phyloP scores from a whole-genome alignment of 2,888 invertebrate genomes.

The Chesias legatella region DNA sequence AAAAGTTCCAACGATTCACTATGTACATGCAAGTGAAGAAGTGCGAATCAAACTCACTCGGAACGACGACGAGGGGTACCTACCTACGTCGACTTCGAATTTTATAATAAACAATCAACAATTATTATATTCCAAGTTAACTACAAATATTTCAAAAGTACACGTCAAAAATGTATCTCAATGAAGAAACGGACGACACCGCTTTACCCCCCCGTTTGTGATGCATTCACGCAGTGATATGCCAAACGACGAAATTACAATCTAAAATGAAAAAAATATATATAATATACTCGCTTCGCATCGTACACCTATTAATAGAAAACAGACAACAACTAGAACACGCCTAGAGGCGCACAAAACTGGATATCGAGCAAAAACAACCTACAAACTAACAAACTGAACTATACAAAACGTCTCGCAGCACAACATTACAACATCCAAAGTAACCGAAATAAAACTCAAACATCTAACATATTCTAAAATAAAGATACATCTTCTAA shows the following conservation, averaged over 20 bases:
- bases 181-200: conserved; percentile 16
- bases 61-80: conserved; percentile 35
- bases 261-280: conserved; percentile 27
- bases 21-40: conserved; percentile 64
- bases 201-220: conserved; percentile 55
- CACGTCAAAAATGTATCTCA: conserved; percentile 24
- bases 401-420: conserved; percentile 51
- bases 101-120: conserved; percentile 29
- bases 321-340: conserved; percentile 61
- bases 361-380: conserved; percentile 50
- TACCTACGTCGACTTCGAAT: conserved; percentile 29
- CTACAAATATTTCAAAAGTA: conserved; percentile 31
- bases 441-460: conserved; percentile 59
- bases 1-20: conserved; percentile 39
- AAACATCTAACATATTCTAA: conserved; percentile 40
- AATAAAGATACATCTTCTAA: conserved; percentile 41
- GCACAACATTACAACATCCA: conserved; percentile 47
- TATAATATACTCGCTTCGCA: conserved; percentile 25
- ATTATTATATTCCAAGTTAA: conserved; percentile 29
- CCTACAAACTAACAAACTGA: conserved; percentile 59
- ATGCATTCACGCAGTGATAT: conserved; percentile 60
- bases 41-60: conserved; percentile 62
- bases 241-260: conserved; percentile 51
- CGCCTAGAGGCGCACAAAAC: conserved; percentile 32
- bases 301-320: conserved; percentile 33